phyloP scores from a whole-genome alignment of 2,888 invertebrate species.

The Ferdinandea cuprea region DNA sequence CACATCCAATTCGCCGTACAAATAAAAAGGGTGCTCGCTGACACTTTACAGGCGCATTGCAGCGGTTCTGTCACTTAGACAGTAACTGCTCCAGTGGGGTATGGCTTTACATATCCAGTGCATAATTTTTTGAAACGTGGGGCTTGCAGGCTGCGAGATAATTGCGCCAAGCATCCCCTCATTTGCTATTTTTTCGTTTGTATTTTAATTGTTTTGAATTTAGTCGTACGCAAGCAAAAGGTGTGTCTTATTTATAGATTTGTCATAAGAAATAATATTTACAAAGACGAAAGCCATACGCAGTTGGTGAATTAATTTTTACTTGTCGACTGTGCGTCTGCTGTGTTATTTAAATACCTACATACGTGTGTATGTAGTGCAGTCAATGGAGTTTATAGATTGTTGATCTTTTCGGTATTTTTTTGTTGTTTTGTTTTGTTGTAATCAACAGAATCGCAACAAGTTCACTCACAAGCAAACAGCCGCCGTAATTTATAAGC shows the following conservation, averaged over 20 bases:
- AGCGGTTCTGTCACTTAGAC: conserved; percentile 38
- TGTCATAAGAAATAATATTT: conserved; percentile 37
- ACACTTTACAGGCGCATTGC: conserved; percentile 60
- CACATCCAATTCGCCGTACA: neutral
- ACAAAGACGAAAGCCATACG: conserved; percentile 20
- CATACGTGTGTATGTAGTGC: no score
- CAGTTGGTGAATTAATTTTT: neutral
- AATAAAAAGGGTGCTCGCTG: conserved; percentile 67
- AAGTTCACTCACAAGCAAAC: conserved; percentile 50
- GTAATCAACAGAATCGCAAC: conserved; percentile 67
- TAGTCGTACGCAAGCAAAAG: neutral
- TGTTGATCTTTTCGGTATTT: neutral
- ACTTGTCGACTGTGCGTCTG: no score
- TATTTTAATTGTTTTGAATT: neutral
- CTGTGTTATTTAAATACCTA: no score
- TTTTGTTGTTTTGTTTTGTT: conserved; percentile 13
- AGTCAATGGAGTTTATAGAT: no score
- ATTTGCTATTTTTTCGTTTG: conserved; percentile 8
- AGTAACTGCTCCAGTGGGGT: conserved; percentile 80
- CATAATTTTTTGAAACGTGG: conserved; percentile 80
- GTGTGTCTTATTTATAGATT: conserved; percentile 5
- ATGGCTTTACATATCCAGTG: conserved; percentile 83
- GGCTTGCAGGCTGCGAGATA: conserved; percentile 62
- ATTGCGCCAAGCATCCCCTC: conserved; percentile 66
- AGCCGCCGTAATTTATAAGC: conserved; percentile 35